Conservation (phyloP, 2,888 invertebrate genomes). For the Acheta domesticus region DNA sequence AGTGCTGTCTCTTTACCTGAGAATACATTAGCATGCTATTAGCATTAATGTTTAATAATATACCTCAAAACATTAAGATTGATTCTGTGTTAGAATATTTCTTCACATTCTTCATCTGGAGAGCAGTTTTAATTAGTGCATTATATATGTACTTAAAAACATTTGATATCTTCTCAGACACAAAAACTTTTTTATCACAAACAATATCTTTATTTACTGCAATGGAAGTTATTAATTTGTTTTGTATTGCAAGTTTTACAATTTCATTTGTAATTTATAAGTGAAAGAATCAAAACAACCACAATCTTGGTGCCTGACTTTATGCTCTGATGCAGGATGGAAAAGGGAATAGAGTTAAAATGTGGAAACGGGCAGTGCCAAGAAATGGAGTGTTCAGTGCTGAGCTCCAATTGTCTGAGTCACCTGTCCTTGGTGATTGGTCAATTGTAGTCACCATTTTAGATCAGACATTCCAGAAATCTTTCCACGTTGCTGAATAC, state of each 20-base stretch:
- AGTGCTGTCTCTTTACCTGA: no score
- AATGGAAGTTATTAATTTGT: constrained; percentile 4
- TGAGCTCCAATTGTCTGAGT: constrained; percentile 72
- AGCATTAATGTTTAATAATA: no score
- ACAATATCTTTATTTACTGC: not conserved
- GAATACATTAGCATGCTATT: no score
- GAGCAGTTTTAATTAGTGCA: no score
- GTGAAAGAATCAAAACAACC: not conserved
- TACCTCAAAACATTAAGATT: no score
- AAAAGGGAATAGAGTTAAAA: constrained; percentile 74
- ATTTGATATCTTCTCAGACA: no score
- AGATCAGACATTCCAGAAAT: constrained; percentile 65
- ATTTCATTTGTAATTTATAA: no score
- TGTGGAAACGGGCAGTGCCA: constrained; percentile 66
- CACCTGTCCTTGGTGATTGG: constrained; percentile 86
- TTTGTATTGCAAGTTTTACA: not conserved
- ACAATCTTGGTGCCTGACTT: not conserved
- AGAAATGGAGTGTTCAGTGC: constrained; percentile 72
- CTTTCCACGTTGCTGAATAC: constrained; percentile 82
- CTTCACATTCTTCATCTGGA: no score
- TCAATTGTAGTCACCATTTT: constrained; percentile 66
- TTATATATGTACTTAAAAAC: no score
- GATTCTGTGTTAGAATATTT: no score
- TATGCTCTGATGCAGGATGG: constrained; percentile 58
- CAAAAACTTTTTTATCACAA: no score